Conservation (phyloP, 2,113 vertebrate species). For the Tautogolabrus adspersus region DNA sequence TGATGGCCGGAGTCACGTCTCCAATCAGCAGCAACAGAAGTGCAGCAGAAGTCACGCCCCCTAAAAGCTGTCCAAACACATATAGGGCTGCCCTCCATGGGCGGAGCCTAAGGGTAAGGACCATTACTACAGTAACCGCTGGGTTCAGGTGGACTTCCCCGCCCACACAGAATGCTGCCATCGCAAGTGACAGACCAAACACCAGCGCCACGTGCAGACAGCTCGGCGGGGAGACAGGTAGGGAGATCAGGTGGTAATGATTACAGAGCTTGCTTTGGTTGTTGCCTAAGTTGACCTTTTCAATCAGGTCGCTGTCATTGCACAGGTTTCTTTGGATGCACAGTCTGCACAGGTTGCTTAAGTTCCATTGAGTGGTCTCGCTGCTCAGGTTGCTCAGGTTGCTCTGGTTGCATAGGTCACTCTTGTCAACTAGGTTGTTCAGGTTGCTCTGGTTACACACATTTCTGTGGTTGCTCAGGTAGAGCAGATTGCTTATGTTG, state of each 20-base stretch:
- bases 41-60: slow-evolving; percentile 13
- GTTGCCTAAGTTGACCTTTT: too few species aligned
- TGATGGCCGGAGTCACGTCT: slow-evolving; percentile 3
- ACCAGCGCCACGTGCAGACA: slow-evolving; percentile 18
- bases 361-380: too few species aligned
- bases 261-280: too few species aligned
- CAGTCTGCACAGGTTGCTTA: neutral
- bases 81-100: slow-evolving; percentile 18
- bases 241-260: neutral
- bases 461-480: neutral
- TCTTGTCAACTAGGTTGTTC: neutral
- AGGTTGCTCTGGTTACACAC: neutral
- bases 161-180: slow-evolving; percentile 7
- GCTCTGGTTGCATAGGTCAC: too few species aligned
- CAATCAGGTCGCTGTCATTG: too few species aligned
- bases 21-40: slow-evolving; percentile 13
- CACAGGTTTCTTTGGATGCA: too few species aligned
- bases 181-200: slow-evolving; percentile 29
- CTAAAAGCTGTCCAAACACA: slow-evolving; percentile 21
- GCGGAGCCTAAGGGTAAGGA: slow-evolving; percentile 1
- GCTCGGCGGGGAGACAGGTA: neutral
- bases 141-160: slow-evolving; percentile 27
- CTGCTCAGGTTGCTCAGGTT: too few species aligned
- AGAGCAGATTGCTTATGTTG: neutral
- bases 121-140: slow-evolving; percentile 18